These are phyloP conservation scores for Rostratula benghalensis DNA, from an alignment of 2,113 vertebrate species.

Conservation along the genomic window DNA sequence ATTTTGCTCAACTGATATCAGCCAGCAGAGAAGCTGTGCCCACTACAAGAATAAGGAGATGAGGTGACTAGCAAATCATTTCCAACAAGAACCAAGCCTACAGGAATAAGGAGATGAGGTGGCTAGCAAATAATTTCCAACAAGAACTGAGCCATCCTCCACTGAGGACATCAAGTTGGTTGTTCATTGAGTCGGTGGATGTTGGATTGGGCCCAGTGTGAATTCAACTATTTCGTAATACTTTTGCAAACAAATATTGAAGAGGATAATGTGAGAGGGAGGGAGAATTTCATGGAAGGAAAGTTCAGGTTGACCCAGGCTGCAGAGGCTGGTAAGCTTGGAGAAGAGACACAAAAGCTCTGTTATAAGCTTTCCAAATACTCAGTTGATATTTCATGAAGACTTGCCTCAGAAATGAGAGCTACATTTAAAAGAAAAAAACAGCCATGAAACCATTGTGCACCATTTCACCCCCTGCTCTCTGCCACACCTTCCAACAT, in stretches of 20 bases:
- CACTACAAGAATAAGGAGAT: not conserved
- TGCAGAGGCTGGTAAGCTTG: not conserved
- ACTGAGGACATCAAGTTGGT: not conserved
- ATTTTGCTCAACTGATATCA: fast-evolving
- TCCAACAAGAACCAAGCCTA: not conserved
- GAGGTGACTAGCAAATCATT: not conserved
- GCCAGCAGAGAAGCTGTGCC: not conserved
- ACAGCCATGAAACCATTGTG: not conserved
- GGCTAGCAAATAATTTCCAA: not conserved
- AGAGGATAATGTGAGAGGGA: not conserved
- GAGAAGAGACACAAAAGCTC: not conserved
- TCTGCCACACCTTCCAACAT: not conserved
- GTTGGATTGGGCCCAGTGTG: not conserved
- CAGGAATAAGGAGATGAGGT: not conserved
- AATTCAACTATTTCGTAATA: not conserved
- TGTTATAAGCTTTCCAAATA: not conserved
- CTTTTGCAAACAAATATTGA: not conserved
- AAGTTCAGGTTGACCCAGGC: not conserved
- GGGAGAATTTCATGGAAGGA: not conserved
- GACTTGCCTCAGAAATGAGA: not conserved
- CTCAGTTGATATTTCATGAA: not conserved
- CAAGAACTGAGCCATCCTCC: not conserved
- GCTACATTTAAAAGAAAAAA: not conserved
- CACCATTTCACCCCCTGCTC: not conserved
- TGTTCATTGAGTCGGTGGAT: not conserved